Percentiles rank a stretch among this genome's conserved stretches.
Conservation (phyloP, 1,140 invertebrate species). For the Chrysopa pallens region DNA sequence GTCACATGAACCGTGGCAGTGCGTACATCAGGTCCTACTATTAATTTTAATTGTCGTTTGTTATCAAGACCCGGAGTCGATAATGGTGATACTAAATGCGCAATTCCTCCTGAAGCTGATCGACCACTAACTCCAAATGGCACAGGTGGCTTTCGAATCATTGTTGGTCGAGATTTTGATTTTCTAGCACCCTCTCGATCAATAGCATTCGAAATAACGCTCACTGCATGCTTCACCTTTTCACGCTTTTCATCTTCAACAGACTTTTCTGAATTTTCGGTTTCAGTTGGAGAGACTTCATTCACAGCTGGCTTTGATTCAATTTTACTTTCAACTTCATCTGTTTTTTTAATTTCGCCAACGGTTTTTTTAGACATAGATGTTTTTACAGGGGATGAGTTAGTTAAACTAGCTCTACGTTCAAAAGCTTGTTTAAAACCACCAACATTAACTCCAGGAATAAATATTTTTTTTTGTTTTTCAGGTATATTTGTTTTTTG, state of each 20-base stretch:
- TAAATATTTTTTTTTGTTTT: slow-evolving; percentile 61
- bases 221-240: slow-evolving; percentile 31
- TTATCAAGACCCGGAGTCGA: not conserved
- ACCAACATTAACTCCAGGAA: slow-evolving; percentile 63
- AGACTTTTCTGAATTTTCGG: slow-evolving; percentile 10
- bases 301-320: slow-evolving; percentile 11
- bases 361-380: slow-evolving; percentile 8
- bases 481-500: slow-evolving; percentile 23
- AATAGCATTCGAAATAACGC: slow-evolving; percentile 36
- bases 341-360: slow-evolving; percentile 4
- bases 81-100: slow-evolving; percentile 11
- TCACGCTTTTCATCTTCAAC: slow-evolving; percentile 21
- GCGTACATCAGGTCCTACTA: slow-evolving; percentile 19
- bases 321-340: slow-evolving; percentile 3
- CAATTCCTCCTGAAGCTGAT: slow-evolving; percentile 22
- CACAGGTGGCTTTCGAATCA: slow-evolving; percentile 33
- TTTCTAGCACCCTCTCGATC: slow-evolving; percentile 29
- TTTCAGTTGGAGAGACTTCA: slow-evolving; percentile 13
- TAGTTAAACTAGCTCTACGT: slow-evolving; percentile 46
- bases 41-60: slow-evolving; percentile 17
- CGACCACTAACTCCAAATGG: slow-evolving; percentile 31
- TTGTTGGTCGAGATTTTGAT: slow-evolving; percentile 23
- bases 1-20: slow-evolving; percentile 22
- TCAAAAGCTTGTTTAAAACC: slow-evolving; percentile 72
- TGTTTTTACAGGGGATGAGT: slow-evolving; percentile 18